Evolutionary conservation across 1,140 invertebrate species (phyloP).

Genomic region (Danaus melanippus): DNA sequence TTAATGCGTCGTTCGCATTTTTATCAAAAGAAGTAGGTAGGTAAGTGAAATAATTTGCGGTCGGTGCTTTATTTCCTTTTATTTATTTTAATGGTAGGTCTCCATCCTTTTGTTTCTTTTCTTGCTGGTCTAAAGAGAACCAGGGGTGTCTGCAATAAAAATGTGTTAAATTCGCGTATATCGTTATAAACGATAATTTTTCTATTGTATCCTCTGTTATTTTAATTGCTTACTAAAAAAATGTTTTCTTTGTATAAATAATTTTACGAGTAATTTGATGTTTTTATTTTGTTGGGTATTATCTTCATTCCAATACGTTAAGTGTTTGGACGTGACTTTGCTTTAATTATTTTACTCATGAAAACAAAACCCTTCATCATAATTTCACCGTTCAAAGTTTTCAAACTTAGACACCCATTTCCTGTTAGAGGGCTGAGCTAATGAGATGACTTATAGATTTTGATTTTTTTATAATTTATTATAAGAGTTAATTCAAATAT

Average conservation of each 20-base stretch:
- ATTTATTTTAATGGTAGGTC: conserved; percentile 70
- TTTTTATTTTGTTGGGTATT: conserved; percentile 10
- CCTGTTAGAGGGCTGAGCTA: conserved; percentile 37
- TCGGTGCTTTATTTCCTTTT: conserved; percentile 67
- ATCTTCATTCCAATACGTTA: conserved; percentile 41
- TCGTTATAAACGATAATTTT: conserved; percentile 51
- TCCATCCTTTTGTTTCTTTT: conserved; percentile 56
- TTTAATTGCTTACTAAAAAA: conserved; percentile 38
- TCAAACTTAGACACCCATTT: conserved; percentile 53
- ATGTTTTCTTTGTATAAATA: too few species aligned
- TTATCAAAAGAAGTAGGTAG: conserved; percentile 71
- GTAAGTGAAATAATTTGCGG: conserved; percentile 70
- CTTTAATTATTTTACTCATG: conserved; percentile 55
- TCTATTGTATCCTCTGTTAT: conserved; percentile 17
- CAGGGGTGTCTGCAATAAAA: conserved; percentile 41
- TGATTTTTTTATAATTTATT: conserved; percentile 31
- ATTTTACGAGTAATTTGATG: too few species aligned
- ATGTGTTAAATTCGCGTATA: conserved; percentile 52
- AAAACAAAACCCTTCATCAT: conserved; percentile 66
- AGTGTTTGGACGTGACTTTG: conserved; percentile 53
- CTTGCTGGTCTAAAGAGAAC: conserved; percentile 43
- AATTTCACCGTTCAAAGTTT: conserved; percentile 61
- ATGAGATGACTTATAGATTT: conserved; percentile 43
- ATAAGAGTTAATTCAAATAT: conserved; percentile 15
- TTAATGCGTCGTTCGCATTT: conserved; percentile 71